Percentiles rank a stretch among this genome's conserved stretches.
Evolutionary conservation across 2,113 vertebrate genomes (phyloP).

Genomic region (Falco punctatus): DNA sequence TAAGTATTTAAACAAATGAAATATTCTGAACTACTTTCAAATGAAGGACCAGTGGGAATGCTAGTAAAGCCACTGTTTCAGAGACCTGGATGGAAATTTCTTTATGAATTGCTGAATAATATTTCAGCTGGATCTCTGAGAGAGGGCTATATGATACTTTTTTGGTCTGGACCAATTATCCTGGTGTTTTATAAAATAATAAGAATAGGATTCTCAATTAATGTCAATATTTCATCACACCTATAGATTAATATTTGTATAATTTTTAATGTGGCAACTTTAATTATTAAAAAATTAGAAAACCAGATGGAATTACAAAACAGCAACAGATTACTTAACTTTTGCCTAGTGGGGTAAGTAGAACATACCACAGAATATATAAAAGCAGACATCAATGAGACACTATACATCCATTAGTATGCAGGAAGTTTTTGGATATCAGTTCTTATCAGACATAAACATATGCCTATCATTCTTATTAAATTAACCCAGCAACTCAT

Average conservation of each 20-base stretch:
- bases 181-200: background rate
- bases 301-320: slow-evolving; percentile 58
- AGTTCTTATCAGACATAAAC: slow-evolving; percentile 22
- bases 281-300: slow-evolving; percentile 67
- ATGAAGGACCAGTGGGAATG: background rate
- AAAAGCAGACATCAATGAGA: slow-evolving; percentile 53
- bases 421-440: slow-evolving; percentile 20
- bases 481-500: slow-evolving; percentile 13
- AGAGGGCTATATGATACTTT: background rate
- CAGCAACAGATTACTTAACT: slow-evolving; percentile 57
- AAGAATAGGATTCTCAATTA: background rate
- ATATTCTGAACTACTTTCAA: background rate
- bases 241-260: slow-evolving; percentile 37
- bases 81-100: background rate
- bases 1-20: slow-evolving; percentile 3
- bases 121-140: background rate
- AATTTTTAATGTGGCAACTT: slow-evolving; percentile 60
- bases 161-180: background rate
- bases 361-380: slow-evolving; percentile 55
- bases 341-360: slow-evolving; percentile 56
- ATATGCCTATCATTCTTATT: background rate
- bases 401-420: slow-evolving; percentile 20
- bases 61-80: background rate
- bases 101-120: background rate
- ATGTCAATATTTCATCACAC: slow-evolving; percentile 10